Evolutionary conservation across 2,888 invertebrate genomes (phyloP).

Genomic region (Portevinia maculata): DNA sequence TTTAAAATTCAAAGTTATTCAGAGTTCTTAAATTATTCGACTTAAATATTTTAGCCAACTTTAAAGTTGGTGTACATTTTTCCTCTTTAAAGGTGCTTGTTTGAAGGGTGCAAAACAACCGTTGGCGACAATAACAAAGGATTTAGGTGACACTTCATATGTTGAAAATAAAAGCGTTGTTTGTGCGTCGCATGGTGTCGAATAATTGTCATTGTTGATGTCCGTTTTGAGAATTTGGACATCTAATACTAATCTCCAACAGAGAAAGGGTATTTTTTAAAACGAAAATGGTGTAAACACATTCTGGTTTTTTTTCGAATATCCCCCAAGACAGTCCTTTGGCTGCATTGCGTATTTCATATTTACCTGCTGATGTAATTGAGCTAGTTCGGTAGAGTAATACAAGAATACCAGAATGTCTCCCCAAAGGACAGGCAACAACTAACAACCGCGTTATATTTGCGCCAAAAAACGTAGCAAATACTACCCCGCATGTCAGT

Average conservation of each 20-base stretch:
- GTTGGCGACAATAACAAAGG: background rate
- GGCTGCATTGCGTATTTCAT: constrained; percentile 16
- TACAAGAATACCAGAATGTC: constrained; percentile 28
- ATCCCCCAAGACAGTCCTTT: constrained; percentile 38
- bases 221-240: constrained; percentile 1
- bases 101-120: background rate
- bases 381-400: constrained; percentile 37
- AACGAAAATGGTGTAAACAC: constrained; percentile 28
- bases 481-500: background rate
- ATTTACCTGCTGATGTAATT: constrained; percentile 46
- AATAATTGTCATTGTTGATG: background rate
- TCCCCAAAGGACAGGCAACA: constrained; percentile 56
- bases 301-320: constrained; percentile 36
- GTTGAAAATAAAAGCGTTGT: background rate
- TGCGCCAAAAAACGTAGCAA: constrained; percentile 60
- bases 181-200: background rate
- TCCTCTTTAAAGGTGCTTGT: no score
- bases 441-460: constrained; percentile 43
- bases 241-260: constrained; percentile 9
- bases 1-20: no score
- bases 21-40: no score
- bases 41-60: no score
- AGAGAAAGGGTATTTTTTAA: constrained; percentile 20
- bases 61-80: no score
- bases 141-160: background rate